A percentile compares a stretch with the other conserved stretches of the same genome.
These are phyloP conservation scores for Exocentrus adspersus DNA, from an alignment of 2,888 invertebrate species.

Conservation along the genomic window DNA sequence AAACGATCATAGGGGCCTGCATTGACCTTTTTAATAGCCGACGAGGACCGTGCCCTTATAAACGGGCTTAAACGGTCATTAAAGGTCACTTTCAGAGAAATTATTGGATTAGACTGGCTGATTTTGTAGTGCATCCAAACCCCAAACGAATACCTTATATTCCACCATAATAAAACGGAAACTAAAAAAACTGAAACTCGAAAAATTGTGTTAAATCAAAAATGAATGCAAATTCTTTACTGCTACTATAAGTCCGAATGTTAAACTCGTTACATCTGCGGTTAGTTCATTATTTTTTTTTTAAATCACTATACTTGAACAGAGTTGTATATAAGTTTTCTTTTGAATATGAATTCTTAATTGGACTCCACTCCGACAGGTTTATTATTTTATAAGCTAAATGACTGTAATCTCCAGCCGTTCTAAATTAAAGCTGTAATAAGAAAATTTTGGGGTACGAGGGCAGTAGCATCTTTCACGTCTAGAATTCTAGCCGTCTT, in stretches of 20 bases:
- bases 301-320: neutral
- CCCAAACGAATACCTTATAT: too few species aligned
- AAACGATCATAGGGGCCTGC: slow-evolving; percentile 28
- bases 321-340: neutral
- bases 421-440: slow-evolving; percentile 13
- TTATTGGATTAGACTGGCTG: neutral
- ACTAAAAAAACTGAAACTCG: too few species aligned
- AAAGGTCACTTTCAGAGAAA: neutral
- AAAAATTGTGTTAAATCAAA: too few species aligned
- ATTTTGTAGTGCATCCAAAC: too few species aligned
- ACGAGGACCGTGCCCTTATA: slow-evolving; percentile 15
- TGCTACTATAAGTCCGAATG: neutral
- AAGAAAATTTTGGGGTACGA: slow-evolving; percentile 16
- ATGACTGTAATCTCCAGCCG: slow-evolving; percentile 4
- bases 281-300: neutral
- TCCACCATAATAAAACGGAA: too few species aligned
- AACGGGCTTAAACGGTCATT: neutral
- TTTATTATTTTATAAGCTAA: slow-evolving; percentile 12
- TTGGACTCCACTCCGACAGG: slow-evolving; percentile 8
- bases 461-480: slow-evolving; percentile 7
- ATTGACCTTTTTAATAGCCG: slow-evolving; percentile 18
- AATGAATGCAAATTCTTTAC: neutral
- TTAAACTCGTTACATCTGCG: neutral
- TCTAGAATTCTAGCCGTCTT: slow-evolving; percentile 9
- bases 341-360: slow-evolving; percentile 6